A percentile compares a stretch with the other conserved stretches of the same genome.
Evolutionary conservation across 2,797 vertebrate species (phyloP).

Genomic region (Picus viridis): DNA sequence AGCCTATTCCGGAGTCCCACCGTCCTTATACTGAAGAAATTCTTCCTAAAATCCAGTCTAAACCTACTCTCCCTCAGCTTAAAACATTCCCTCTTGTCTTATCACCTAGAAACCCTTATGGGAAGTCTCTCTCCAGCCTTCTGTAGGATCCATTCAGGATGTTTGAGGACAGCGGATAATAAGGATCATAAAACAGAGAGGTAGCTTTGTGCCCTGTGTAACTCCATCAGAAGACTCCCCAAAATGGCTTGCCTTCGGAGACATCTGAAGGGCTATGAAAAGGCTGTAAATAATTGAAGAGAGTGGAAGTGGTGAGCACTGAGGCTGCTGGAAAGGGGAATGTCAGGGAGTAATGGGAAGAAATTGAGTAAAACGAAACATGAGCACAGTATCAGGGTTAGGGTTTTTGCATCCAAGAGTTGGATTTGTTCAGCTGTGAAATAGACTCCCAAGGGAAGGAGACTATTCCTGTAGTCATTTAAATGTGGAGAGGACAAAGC

Average conservation of each 20-base stretch:
- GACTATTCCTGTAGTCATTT: conserved; percentile 21
- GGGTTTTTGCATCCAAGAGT: not conserved
- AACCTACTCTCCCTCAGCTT: too few species aligned
- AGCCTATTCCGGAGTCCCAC: too few species aligned
- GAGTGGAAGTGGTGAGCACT: not conserved
- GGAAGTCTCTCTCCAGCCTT: too few species aligned
- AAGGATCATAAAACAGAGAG: not conserved
- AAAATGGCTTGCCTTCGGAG: not conserved
- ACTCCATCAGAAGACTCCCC: not conserved
- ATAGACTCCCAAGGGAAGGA: conserved; percentile 47
- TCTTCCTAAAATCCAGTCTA: too few species aligned
- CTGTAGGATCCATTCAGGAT: not conserved
- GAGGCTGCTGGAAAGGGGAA: not conserved
- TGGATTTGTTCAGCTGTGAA: conserved; percentile 58
- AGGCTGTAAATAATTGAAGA: conserved; percentile 23
- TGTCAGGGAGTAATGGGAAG: not conserved
- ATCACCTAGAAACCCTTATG: too few species aligned
- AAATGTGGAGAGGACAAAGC: conserved; percentile 47
- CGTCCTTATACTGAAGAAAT: too few species aligned
- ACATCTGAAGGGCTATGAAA: not conserved
- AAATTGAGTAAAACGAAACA: conserved; percentile 17
- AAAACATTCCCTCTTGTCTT: too few species aligned
- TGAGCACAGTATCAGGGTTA: not conserved
- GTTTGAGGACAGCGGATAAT: not conserved
- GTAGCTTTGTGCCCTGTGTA: not conserved